Conservation (phyloP, 2,888 invertebrate species). For the Anodontia alba region DNA sequence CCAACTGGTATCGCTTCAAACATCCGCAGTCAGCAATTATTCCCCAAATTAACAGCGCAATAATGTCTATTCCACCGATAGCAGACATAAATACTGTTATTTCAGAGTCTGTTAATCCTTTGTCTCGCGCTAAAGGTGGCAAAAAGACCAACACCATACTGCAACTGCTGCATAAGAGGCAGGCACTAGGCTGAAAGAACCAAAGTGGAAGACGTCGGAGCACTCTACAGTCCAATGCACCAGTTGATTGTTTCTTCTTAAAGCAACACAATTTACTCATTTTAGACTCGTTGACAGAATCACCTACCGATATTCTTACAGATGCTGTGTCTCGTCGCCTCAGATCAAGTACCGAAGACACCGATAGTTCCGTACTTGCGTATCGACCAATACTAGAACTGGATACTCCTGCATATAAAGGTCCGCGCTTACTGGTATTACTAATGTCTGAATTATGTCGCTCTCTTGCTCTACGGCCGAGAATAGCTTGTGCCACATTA, state of each 20-base stretch:
- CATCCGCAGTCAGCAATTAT: slow-evolving; percentile 50
- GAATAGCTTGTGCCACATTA: not conserved
- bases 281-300: no score
- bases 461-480: not conserved
- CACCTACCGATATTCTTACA: not conserved
- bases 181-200: slow-evolving; percentile 37
- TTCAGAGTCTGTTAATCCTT: slow-evolving; percentile 43
- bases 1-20: slow-evolving; percentile 40
- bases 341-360: slow-evolving; percentile 30
- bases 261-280: not conserved
- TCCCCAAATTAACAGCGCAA: slow-evolving; percentile 44
- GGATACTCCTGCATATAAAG: not conserved
- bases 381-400: not conserved
- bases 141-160: slow-evolving; percentile 44
- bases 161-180: slow-evolving; percentile 29
- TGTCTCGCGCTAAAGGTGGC: slow-evolving; percentile 57
- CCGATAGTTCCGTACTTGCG: slow-evolving; percentile 32
- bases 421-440: not conserved
- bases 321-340: not conserved
- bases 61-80: slow-evolving; percentile 45
- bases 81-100: slow-evolving; percentile 47
- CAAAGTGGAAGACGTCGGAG: slow-evolving; percentile 42
- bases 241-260: not conserved
- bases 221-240: slow-evolving; percentile 34
- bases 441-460: not conserved